Evolutionary conservation across 2,797 vertebrate species (phyloP), one percentile per base, ranked within the genome.

Genomic region (Mareca penelope): DNA sequence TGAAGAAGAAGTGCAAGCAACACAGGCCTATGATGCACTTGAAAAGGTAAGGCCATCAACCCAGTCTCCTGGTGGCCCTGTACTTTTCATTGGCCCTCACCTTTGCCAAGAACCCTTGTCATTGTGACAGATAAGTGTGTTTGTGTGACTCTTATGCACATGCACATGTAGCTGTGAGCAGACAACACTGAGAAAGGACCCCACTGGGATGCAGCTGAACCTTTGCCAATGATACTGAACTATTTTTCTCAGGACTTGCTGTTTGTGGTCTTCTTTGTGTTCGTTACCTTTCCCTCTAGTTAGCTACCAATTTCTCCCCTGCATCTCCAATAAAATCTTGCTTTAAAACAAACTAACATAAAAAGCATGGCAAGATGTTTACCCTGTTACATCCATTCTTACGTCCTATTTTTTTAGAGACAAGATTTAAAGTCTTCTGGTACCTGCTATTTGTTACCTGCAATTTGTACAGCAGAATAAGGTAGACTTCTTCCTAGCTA

Each of bases 11-110:
- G 97, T 96, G 15, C 98, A 99, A 81, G 99, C 99, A 71, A 99
- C 99, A 1, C 99, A 98, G 95, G 98, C 99, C 1, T 97, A 99
- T 21, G 99, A 98, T 88, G 98, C 97, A 18, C 96, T 99, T 79
- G 99, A 99, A 93, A 98, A 98, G 98, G 99, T 98, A 95, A 88
- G 17, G 18, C n/a, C 3, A 1, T 71, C 78, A 60, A 19, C 14
- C 13, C 4, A 3, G 71, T 64, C 56, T 63, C 33, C 42, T 40
- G 40, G 28, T 59, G 37, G 21, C 44, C 19, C 28, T 21, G 8
- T 64, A 13, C 21, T 46, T 80, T 69, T 69, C 26, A 21, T 12
- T 65, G 55, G 69, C 44, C 21, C 40, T 93, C 33, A 33, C 29
- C 29, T 8, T 68, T 79, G 42, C 16, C 1, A 6, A 61, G 15